Percentiles rank a stretch among this genome's conserved stretches.
These are phyloP conservation scores for Papilio aristodemus DNA, from an alignment of 1,140 invertebrate genomes.

Conservation along the genomic window DNA sequence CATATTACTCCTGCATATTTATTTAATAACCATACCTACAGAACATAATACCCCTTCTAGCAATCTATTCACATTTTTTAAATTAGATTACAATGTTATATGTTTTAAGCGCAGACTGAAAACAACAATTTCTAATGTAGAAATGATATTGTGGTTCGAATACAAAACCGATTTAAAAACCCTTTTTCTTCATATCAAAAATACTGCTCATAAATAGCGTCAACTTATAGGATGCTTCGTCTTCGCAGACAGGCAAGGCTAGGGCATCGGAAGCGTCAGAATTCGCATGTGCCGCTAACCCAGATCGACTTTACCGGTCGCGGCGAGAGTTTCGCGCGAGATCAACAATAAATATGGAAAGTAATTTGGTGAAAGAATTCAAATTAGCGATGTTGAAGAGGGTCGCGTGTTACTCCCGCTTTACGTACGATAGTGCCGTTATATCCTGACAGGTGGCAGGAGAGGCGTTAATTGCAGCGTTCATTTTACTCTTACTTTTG, in stretches of 20 bases:
- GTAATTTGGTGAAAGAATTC: slow-evolving; percentile 50
- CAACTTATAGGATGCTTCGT: no score
- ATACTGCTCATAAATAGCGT: no score
- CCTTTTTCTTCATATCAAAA: no score
- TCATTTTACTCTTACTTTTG: slow-evolving; percentile 5
- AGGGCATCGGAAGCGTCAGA: slow-evolving; percentile 12
- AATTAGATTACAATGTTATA: no score
- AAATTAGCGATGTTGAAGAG: slow-evolving; percentile 39
- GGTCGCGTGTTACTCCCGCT: slow-evolving; percentile 3
- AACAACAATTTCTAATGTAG: no score
- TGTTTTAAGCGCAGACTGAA: no score
- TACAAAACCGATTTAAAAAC: no score
- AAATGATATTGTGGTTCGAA: no score
- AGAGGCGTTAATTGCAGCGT: slow-evolving; percentile 7
- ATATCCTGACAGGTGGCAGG: slow-evolving; percentile 12
- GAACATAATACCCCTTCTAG: no score
- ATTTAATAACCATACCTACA: no score
- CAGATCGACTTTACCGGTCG: slow-evolving; percentile 45
- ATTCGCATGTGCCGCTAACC: slow-evolving; percentile 49
- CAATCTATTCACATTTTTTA: no score
- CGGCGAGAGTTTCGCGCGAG: slow-evolving; percentile 52
- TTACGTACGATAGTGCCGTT: slow-evolving; percentile 2
- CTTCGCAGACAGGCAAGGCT: slow-evolving; percentile 11
- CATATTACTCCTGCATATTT: no score
- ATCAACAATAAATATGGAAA: slow-evolving; percentile 60